phyloP scores from a whole-genome alignment of 2,797 vertebrate species.

The Pseudomugil tenellus region DNA sequence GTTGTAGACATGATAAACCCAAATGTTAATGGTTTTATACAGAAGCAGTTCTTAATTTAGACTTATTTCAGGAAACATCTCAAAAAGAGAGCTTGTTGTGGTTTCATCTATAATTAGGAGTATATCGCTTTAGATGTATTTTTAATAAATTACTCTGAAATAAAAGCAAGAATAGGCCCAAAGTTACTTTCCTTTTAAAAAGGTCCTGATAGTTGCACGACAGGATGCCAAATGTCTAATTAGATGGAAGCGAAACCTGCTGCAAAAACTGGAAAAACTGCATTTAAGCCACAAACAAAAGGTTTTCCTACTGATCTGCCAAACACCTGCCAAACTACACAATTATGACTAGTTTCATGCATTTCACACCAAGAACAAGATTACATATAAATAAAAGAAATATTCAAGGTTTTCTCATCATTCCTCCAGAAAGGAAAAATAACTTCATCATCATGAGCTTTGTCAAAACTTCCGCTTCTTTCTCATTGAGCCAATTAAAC shows the following conservation, averaged over 20 bases:
- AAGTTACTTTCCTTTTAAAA: background rate
- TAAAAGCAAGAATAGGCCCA: too few relatives aligned
- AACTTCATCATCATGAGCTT: background rate
- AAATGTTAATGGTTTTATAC: conserved; percentile 34
- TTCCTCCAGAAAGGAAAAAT: background rate
- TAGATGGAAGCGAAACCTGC: conserved; percentile 38
- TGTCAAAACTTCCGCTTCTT: background rate
- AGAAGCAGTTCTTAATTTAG: conserved; percentile 17
- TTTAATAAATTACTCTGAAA: too few relatives aligned
- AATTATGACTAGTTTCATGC: background rate
- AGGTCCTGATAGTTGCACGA: background rate
- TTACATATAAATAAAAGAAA: background rate
- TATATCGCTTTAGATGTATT: background rate
- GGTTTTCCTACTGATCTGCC: too few relatives aligned
- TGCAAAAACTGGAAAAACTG: conserved; percentile 33
- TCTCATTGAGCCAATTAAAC: background rate
- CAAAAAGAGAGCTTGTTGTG: background rate
- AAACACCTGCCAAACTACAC: conserved; percentile 1
- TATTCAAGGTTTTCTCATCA: fast-evolving
- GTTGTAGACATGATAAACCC: conserved; percentile 39
- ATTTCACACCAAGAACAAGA: too few relatives aligned
- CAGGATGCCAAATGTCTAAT: conserved; percentile 10
- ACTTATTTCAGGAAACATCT: conserved; percentile 25
- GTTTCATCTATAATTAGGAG: background rate
- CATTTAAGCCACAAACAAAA: conserved; percentile 23